Base-by-base conservation (phyloP, 2,888 invertebrate genomes). In the Mesopsocus fuscifrons region DNA sequence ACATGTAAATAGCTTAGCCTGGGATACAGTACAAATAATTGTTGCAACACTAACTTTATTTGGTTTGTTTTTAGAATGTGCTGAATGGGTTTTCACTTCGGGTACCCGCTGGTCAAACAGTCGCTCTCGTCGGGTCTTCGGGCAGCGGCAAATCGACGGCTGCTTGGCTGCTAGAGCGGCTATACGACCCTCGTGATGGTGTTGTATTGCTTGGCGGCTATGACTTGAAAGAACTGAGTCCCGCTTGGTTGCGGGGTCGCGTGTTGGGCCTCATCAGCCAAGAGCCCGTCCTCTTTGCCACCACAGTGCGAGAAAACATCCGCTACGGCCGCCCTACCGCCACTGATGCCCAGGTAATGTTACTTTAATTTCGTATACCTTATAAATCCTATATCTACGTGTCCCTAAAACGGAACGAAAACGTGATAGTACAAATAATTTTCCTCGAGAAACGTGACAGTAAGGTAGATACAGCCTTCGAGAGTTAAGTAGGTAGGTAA, bases 71-170 rank as follows among this genome's bases (percentile, higher is more conserved):
- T 30, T 62, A 82, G 75, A 54, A 65, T 20, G 76, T 94, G n/a
- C 61, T 97, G 35, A 74, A 80, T 48, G 68, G 87, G 53, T 87
- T 97, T 55, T 81, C 72, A 55, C 61, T 97, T 42, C 69, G 66
- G 43, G 71, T 97, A 51, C 82, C 82, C 1, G 77, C 84, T 3
- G 94, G 94, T 1, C 79, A 81, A 62, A 83, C 89, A 0, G 77
- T 92, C 1, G 95, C 95, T 0, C 72, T 97, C 26, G 92, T 92
- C 21, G 91, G 95, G 1, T 73, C 84, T 0, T 92, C 91, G 32
- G 95, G 95, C 2, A 88, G 87, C 56, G 94, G 92, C 1, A 97
- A 97, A 64, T 91, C 91, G 0, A 97, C 95, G 0, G 74, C 95
- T 16, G 91, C 82, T 2, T 74, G 80, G 1, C 65, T 97, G 31